Evolutionary conservation across 1,140 invertebrate species (phyloP).

Genomic region (Macrotrachela quadricornifera): DNA sequence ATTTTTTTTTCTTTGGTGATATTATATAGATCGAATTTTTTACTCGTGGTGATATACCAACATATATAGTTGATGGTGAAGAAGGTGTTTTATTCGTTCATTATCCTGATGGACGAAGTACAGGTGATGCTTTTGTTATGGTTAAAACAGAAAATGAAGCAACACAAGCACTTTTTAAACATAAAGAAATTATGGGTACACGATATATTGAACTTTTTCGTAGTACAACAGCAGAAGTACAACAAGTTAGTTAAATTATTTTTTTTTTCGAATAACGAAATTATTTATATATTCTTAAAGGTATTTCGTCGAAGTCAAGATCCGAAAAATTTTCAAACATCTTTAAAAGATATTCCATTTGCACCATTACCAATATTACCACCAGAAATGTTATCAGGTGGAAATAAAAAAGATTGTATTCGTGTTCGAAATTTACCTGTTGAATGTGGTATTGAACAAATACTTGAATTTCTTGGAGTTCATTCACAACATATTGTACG

Average conservation of each 20-base stretch:
- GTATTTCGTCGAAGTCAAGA: conserved; percentile 57
- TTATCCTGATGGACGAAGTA: conserved; percentile 77
- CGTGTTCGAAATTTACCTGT: conserved; percentile 77
- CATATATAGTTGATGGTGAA: conserved; percentile 64
- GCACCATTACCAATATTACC: too few species aligned
- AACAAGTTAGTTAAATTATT: conserved; percentile 40
- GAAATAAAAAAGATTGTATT: conserved; percentile 63
- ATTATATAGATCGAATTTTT: conserved; percentile 71
- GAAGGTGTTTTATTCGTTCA: conserved; percentile 89
- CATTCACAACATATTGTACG: conserved; percentile 76
- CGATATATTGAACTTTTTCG: conserved; percentile 94
- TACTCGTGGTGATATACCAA: conserved; percentile 55
- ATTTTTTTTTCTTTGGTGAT: not conserved
- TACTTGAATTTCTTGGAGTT: conserved; percentile 84
- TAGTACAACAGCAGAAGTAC: conserved; percentile 90
- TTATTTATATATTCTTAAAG: too few species aligned
- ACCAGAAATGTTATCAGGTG: conserved; percentile 47
- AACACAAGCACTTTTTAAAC: conserved; percentile 68
- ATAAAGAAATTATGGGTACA: conserved; percentile 76
- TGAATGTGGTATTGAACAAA: conserved; percentile 79
- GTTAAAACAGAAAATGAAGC: conserved; percentile 75
- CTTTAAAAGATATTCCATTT: conserved; percentile 15
- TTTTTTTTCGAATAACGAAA: too few species aligned
- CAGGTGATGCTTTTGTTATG: conserved; percentile 85
- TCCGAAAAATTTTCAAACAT: conserved; percentile 29